phyloP scores from a whole-genome alignment of 2,888 invertebrate genomes.

The Protophormia terraenovae region DNA sequence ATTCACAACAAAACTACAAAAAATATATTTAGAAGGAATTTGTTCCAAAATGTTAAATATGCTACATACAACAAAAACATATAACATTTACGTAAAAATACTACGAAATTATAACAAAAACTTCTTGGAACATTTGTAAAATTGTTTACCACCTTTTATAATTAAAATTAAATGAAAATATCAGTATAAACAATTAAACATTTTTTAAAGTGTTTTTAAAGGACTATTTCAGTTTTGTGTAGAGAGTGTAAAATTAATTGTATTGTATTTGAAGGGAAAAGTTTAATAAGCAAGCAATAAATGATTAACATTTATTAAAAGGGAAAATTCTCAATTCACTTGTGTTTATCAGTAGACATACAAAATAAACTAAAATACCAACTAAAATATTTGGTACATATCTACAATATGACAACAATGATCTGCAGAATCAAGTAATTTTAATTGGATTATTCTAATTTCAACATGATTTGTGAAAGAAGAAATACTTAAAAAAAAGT shows the following conservation, averaged over 20 bases:
- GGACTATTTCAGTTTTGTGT: not conserved
- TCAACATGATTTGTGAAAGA: conserved; percentile 57
- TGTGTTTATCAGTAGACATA: not conserved
- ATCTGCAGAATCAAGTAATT: conserved; percentile 37
- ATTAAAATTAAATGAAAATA: not conserved
- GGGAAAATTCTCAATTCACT: not conserved
- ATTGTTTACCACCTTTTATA: no score
- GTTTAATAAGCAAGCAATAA: not conserved
- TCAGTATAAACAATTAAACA: not conserved
- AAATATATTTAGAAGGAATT: not conserved
- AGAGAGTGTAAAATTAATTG: conserved; percentile 18
- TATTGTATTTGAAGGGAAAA: not conserved
- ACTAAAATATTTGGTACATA: conserved; percentile 6
- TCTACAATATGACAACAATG: conserved; percentile 36
- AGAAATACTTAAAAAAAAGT: conserved; percentile 33
- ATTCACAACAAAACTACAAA: not conserved
- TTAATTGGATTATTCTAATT: conserved; percentile 47
- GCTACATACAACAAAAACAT: conserved; percentile 4
- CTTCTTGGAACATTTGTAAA: not conserved
- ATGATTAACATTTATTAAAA: not conserved
- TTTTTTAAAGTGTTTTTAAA: not conserved
- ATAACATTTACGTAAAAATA: not conserved
- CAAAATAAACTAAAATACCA: conserved; percentile 25
- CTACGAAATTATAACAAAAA: not conserved
- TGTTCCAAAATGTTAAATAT: not conserved